These are phyloP conservation scores for Megaptera novaeangliae DNA, from an alignment of 2,113 vertebrate species.

Conservation along the genomic window DNA sequence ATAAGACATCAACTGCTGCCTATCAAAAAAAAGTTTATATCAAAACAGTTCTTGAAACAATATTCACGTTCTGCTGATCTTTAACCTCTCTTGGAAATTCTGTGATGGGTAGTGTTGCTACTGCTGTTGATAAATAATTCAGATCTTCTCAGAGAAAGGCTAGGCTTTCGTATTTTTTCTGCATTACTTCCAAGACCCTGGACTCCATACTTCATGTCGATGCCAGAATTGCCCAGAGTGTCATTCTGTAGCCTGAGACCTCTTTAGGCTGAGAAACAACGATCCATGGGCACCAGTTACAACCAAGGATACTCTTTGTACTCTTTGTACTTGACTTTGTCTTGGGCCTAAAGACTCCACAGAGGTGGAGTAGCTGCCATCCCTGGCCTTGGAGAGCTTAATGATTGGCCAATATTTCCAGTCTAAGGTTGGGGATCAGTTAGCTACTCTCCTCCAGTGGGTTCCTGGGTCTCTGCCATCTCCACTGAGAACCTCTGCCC, in stretches of 20 bases:
- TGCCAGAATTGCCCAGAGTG: neutral
- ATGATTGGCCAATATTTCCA: neutral
- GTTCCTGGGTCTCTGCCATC: neutral
- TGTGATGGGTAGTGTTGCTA: neutral
- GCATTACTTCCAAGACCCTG: neutral
- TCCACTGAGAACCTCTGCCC: neutral
- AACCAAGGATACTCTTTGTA: neutral
- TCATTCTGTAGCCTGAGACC: neutral
- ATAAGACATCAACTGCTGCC: neutral
- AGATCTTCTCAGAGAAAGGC: neutral
- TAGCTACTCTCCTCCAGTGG: neutral
- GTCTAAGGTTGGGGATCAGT: neutral
- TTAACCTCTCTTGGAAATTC: constrained; percentile 28
- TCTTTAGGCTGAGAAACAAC: neutral
- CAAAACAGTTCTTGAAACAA: constrained; percentile 22
- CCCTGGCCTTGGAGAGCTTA: neutral
- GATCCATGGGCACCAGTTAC: neutral
- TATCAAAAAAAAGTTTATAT: constrained; percentile 28
- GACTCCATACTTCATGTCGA: neutral
- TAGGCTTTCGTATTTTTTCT: neutral
- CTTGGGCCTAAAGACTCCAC: neutral
- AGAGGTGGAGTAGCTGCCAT: neutral
- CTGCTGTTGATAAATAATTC: constrained; percentile 20
- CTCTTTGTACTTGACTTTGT: neutral
- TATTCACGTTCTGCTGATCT: neutral